phyloP scores from a whole-genome alignment of 2,797 vertebrate species.

The Aselliscus stoliczkanus region DNA sequence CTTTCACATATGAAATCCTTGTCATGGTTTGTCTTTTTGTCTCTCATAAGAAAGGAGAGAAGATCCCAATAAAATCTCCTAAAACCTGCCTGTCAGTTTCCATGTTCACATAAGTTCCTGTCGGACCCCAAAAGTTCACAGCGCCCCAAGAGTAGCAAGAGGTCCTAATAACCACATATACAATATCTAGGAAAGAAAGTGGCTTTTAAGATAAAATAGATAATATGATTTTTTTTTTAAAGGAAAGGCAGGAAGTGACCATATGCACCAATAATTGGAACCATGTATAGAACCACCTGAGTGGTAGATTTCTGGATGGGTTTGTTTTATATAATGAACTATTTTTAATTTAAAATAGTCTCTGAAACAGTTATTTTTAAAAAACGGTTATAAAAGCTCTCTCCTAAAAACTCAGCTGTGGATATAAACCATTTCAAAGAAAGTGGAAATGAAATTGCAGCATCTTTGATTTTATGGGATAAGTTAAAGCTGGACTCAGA shows the following conservation, averaged over 20 bases:
- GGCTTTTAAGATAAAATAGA: background rate
- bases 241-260: background rate
- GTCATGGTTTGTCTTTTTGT: background rate
- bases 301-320: background rate
- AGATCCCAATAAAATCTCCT: background rate
- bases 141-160: background rate
- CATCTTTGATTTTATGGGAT: background rate
- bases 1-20: background rate
- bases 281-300: background rate
- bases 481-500: background rate
- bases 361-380: background rate
- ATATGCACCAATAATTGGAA: background rate
- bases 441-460: background rate
- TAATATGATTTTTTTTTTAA: background rate
- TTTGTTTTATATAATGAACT: conserved; percentile 1
- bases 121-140: background rate
- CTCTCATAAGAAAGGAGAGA: background rate
- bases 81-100: background rate
- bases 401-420: background rate
- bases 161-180: background rate
- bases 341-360: conserved; percentile 35
- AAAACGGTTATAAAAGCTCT: background rate
- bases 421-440: conserved; percentile 34
- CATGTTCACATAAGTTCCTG: background rate
- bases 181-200: background rate